A percentile compares a stretch with the other conserved stretches of the same genome.
Evolutionary conservation across 1,140 invertebrate species (phyloP).

Genomic region (Atta colombica): DNA sequence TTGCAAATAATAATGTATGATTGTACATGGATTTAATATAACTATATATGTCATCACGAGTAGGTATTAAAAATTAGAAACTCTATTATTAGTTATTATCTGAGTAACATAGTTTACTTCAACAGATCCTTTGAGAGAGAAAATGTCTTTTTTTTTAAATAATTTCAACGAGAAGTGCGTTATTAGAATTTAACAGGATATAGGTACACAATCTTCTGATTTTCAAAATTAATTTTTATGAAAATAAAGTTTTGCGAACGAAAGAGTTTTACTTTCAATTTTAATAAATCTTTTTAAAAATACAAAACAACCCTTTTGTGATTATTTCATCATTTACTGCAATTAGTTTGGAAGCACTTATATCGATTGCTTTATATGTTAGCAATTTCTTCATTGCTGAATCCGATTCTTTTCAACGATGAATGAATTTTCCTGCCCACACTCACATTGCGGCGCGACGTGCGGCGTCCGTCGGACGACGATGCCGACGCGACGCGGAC

Average conservation of each 20-base stretch:
- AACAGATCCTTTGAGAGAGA: neutral
- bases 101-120: neutral
- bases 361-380: neutral
- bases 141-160: neutral
- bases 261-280: neutral
- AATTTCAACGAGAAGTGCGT: neutral
- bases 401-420: neutral
- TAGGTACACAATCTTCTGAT: neutral
- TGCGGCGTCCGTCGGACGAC: constrained; percentile 4
- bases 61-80: neutral
- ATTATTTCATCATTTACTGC: neutral
- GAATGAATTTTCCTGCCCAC: constrained; percentile 20
- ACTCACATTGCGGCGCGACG: neutral
- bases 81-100: neutral
- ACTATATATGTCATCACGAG: too few relatives aligned
- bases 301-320: neutral
- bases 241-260: neutral
- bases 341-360: neutral
- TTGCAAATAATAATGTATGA: constrained; percentile 10
- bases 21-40: neutral
- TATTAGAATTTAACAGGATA: neutral
- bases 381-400: constrained; percentile 3
- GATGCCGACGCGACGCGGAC: neutral
- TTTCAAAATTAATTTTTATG: neutral
- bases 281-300: neutral